Base-by-base conservation (phyloP, 1,140 invertebrate genomes). In the Saccostrea cuccullata region DNA sequence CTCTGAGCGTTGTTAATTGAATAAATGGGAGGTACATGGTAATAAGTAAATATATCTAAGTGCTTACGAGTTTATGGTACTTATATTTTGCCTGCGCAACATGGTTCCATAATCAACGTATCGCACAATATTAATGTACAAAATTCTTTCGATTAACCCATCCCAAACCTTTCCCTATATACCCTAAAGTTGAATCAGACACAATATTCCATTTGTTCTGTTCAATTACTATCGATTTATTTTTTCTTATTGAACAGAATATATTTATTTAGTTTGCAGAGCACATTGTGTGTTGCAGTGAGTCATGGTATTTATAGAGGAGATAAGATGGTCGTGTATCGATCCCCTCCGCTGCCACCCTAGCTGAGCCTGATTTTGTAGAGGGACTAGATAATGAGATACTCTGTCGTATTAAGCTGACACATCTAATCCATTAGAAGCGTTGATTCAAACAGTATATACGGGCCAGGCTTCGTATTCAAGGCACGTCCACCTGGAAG, bases 211-310 rank as follows among this genome's bases (percentile, higher is more conserved):
- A 3, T 47, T 1, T 47, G 47, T 47, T 47, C 47, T 47, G 30
- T 47, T 47, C 47, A 47, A 47, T 47, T 47, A 47, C 26, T 77
- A 77, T 77, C 30, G 70, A 77, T 77, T 77, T 30, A 15, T 11
- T 11, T 30, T 1, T 77, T 77, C 70, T 77, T 77, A 64, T 20
- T 30, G 23, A 8, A 77, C 13, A 77, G 26, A 77, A 77, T 77
- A 30, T 77, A 77, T 77, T 77, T 77, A 77, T 77, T 77, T 77
- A 77, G 70, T 77, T 77, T 77, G 70, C 70, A 77, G 70, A 30
- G 23, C 23, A 26, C 30, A 15, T 77, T 30, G 23, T 77, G 70
- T 77, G 70, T 77, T 23, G 70, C 26, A 30, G 23, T 77, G 70
- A 77, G 70, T 77, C 70, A 77, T 15, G 70, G 26, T 12, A n/a